Conservation (phyloP, 2,888 invertebrate species). For the Clistopyga incitator region DNA sequence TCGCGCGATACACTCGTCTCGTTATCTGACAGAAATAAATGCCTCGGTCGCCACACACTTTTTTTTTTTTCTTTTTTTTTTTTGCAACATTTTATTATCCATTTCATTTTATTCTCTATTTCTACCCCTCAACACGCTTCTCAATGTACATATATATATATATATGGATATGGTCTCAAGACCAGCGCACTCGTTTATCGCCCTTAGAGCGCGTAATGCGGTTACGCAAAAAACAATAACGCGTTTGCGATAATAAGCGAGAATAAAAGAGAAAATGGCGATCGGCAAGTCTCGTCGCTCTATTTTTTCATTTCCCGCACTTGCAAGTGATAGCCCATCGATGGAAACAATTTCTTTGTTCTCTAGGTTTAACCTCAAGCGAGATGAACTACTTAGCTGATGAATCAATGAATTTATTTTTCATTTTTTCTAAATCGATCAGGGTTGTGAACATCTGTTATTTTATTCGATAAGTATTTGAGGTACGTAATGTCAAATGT, state of each 20-base stretch:
- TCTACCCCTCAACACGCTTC: constrained; percentile 21
- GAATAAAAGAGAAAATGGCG: constrained; percentile 45
- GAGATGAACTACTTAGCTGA: constrained; percentile 1
- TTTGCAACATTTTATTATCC: constrained; percentile 3
- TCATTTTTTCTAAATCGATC: background rate
- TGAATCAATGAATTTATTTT: background rate
- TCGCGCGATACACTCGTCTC: constrained; percentile 70
- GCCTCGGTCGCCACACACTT: constrained; percentile 52
- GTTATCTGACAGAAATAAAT: constrained; percentile 76
- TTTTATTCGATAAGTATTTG: no score
- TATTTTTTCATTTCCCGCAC: constrained; percentile 57
- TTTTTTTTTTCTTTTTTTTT: constrained; percentile 31
- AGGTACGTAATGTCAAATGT: no score
- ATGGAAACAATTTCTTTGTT: constrained; percentile 68
- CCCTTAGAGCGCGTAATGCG: constrained; percentile 76
- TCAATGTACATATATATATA: constrained; percentile 41
- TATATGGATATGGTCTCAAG: constrained; percentile 46
- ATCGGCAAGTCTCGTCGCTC: constrained; percentile 36
- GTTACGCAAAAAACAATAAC: constrained; percentile 78
- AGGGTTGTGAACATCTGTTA: no score
- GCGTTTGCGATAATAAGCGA: constrained; percentile 35
- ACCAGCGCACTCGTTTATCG: constrained; percentile 72
- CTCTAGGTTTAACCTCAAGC: constrained; percentile 50
- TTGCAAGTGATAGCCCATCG: constrained; percentile 31
- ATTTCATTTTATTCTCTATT: constrained; percentile 60